phyloP scores from a whole-genome alignment of 1,140 invertebrate genomes.

The Drosophila albomicans region DNA sequence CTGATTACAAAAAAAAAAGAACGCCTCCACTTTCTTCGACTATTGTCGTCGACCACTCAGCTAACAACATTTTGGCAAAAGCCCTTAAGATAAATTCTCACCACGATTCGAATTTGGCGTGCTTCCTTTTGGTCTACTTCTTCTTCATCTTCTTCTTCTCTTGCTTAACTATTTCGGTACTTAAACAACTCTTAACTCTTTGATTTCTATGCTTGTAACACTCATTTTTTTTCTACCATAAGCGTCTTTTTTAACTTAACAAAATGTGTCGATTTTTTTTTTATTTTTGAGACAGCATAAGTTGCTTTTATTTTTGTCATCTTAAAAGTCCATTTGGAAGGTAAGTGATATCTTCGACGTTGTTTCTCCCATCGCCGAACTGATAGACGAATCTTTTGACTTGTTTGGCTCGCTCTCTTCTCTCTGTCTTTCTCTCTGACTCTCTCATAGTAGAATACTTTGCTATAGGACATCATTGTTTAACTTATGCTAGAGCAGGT shows the following conservation, averaged over 20 bases:
- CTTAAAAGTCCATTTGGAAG: constrained; percentile 30
- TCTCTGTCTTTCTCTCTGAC: constrained; percentile 10
- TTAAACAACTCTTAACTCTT: constrained; percentile 9
- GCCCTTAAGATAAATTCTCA: constrained; percentile 24
- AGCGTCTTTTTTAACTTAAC: constrained; percentile 1
- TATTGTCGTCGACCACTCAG: not conserved
- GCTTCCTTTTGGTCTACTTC: constrained; percentile 37
- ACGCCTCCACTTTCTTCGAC: constrained; percentile 26
- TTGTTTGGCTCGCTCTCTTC: constrained; percentile 1
- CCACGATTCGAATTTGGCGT: constrained; percentile 22
- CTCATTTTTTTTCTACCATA: constrained; percentile 8
- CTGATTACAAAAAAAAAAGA: not conserved
- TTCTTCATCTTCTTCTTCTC: constrained; percentile 39
- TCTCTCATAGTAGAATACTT: not conserved
- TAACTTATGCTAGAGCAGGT: constrained; percentile 63
- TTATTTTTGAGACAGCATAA: constrained; percentile 4
- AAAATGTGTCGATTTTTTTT: constrained; percentile 3
- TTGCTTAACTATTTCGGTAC: constrained; percentile 29
- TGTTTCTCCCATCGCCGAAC: constrained; percentile 17
- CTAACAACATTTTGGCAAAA: constrained; percentile 7
- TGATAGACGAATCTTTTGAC: not conserved
- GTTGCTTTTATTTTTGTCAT: constrained; percentile 5
- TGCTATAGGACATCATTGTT: constrained; percentile 10
- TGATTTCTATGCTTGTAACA: constrained; percentile 45
- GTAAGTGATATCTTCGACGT: constrained; percentile 40